phyloP scores from a whole-genome alignment of 2,797 vertebrate genomes.

The Notoglanidium macrostoma region DNA sequence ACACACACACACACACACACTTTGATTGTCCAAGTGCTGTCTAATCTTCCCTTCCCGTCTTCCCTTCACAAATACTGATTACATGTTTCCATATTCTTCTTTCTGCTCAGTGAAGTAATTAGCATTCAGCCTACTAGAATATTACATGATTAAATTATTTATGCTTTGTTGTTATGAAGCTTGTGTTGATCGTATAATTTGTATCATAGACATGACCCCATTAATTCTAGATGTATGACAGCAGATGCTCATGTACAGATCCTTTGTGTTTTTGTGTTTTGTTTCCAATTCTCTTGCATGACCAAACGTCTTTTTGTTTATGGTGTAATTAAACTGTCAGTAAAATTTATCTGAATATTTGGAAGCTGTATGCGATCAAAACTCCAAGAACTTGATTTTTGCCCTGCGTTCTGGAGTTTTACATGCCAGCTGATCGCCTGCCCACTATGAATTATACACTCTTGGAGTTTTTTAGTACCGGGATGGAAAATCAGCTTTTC shows the following conservation, averaged over 20 bases:
- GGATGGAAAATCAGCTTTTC: background rate
- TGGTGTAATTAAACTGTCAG: constrained; percentile 9
- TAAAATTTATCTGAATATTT: constrained; percentile 24
- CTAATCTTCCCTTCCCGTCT: background rate
- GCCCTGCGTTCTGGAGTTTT: background rate
- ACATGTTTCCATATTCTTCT: background rate
- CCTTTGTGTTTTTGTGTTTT: background rate
- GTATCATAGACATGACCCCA: background rate
- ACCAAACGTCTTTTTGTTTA: background rate
- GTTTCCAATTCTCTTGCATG: background rate
- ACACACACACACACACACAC: constrained; percentile 29
- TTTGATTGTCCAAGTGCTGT: constrained; percentile 4
- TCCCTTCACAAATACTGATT: constrained; percentile 13
- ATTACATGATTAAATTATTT: background rate
- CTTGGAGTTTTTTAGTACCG: background rate
- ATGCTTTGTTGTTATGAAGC: background rate
- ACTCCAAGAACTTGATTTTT: constrained; percentile 16
- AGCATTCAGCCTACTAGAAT: background rate
- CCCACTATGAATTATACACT: constrained; percentile 13
- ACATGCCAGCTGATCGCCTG: constrained; percentile 21
- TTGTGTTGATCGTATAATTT: background rate
- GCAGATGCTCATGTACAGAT: background rate
- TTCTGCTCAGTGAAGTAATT: background rate
- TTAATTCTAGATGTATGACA: background rate
- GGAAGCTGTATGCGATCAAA: background rate